Evolutionary conservation across 2,113 vertebrate species (phyloP).

Genomic region (Kobus ellipsiprymnus): DNA sequence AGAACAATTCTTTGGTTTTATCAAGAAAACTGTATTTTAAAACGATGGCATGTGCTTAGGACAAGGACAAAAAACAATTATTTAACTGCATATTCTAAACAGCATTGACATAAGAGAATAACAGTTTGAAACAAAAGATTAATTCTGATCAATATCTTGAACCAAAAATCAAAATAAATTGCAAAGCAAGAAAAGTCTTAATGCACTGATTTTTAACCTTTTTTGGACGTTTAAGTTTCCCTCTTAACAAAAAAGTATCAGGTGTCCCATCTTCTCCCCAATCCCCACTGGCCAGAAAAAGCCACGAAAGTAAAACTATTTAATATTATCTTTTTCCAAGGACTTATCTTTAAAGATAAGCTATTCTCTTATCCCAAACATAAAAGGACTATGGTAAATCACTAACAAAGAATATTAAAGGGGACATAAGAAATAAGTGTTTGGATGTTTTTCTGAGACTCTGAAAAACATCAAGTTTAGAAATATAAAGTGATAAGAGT

Average conservation of each 20-base stretch:
- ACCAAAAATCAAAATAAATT: conserved; percentile 37
- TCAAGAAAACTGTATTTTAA: conserved; percentile 9
- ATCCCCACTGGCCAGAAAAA: background rate
- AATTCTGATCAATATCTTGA: background rate
- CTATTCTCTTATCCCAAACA: background rate
- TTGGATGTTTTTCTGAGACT: background rate
- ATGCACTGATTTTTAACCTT: background rate
- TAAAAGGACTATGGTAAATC: conserved; percentile 10
- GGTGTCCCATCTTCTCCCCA: background rate
- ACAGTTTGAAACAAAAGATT: background rate
- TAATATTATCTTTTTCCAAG: background rate
- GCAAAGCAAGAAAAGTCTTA: background rate
- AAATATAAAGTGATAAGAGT: background rate
- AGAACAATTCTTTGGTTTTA: background rate
- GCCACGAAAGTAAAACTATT: background rate
- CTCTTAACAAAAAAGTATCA: background rate
- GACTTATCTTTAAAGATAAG: background rate
- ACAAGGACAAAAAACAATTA: background rate
- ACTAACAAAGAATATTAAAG: background rate
- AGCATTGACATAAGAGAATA: background rate
- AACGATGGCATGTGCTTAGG: background rate
- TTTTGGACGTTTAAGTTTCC: background rate
- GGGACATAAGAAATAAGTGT: background rate
- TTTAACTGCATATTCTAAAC: background rate
- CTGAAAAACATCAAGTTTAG: conserved; percentile 18